Percentiles rank a stretch among this genome's conserved stretches.
Conservation (phyloP, 64 coral and sea anemone genomes). For the Hydrozoanthus tunicans region DNA sequence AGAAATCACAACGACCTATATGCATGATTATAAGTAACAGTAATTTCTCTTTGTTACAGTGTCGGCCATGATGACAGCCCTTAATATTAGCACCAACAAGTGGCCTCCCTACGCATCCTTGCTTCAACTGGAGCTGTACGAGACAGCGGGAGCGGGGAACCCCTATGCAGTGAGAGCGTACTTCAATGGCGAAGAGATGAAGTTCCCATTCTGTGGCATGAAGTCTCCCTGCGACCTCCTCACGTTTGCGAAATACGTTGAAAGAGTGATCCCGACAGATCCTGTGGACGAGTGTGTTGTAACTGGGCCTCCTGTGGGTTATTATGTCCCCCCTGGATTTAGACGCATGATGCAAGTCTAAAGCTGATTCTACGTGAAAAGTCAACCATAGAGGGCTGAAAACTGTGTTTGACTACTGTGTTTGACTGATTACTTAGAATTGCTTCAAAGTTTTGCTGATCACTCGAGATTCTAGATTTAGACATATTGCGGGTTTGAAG, state of each 20-base stretch:
- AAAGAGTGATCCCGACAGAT: constrained; percentile 33
- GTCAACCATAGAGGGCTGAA: too few relatives aligned
- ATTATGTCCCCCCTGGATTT: constrained; percentile 34
- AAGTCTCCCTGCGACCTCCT: constrained; percentile 23
- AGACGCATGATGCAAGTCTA: constrained; percentile 30
- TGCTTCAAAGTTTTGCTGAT: too few relatives aligned
- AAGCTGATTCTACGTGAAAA: not conserved
- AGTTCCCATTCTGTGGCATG: constrained; percentile 39
- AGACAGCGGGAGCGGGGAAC: not conserved
- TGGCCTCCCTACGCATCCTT: constrained; percentile 36
- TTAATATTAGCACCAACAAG: constrained; percentile 8
- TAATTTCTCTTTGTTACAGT: not conserved
- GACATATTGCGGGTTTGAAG: too few relatives aligned
- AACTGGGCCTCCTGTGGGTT: constrained; percentile 41
- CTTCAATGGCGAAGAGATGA: constrained; percentile 43
- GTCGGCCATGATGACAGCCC: constrained; percentile 39
- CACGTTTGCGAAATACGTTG: constrained; percentile 21
- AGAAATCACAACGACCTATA: not conserved
- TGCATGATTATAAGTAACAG: not conserved
- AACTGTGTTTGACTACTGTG: too few relatives aligned
- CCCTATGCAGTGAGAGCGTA: constrained; percentile 41
- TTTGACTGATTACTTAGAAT: too few relatives aligned
- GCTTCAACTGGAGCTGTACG: constrained; percentile 42
- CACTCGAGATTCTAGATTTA: too few relatives aligned
- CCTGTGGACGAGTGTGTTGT: constrained; percentile 46